phyloP scores from a whole-genome alignment of 92 coral and sea anemone genomes.

The Anthopleura xanthogrammica region DNA sequence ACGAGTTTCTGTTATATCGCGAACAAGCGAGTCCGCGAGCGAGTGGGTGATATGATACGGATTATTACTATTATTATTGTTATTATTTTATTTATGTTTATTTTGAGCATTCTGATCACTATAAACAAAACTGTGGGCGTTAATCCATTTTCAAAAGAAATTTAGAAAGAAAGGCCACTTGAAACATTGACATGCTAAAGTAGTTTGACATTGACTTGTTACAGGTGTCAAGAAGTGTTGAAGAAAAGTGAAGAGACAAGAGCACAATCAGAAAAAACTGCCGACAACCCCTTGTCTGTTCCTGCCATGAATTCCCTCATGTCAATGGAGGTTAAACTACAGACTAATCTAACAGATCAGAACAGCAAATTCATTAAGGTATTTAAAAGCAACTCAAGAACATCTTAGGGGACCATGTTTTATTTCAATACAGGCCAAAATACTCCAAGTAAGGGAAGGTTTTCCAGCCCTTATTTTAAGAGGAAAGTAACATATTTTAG shows the following conservation, averaged over 20 bases:
- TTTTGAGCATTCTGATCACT: background rate
- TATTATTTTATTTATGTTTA: too few species aligned
- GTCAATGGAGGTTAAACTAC: constrained; percentile 93
- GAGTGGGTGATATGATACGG: too few species aligned
- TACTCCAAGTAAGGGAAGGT: background rate
- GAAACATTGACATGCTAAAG: background rate
- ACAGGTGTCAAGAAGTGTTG: constrained; percentile 74
- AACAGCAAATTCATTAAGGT: constrained; percentile 96
- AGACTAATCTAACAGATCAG: constrained; percentile 91
- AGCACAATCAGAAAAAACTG: constrained; percentile 43
- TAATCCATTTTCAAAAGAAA: background rate
- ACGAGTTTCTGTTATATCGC: too few species aligned
- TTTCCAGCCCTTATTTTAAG: too few species aligned
- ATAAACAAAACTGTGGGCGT: background rate
- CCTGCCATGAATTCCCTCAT: constrained; percentile 85
- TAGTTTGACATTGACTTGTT: background rate
- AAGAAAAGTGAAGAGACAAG: constrained; percentile 60
- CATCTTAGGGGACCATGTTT: background rate
- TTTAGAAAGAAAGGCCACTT: background rate
- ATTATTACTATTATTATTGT: too few species aligned
- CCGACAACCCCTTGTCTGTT: constrained; percentile 66
- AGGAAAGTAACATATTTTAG: too few species aligned
- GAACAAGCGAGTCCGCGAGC: too few species aligned
- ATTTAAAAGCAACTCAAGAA: background rate
- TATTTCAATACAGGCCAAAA: background rate